A percentile compares a stretch with the other conserved stretches of the same genome.
phyloP scores from a whole-genome alignment of 1,140 invertebrate genomes.

The Drosophila neocordata region DNA sequence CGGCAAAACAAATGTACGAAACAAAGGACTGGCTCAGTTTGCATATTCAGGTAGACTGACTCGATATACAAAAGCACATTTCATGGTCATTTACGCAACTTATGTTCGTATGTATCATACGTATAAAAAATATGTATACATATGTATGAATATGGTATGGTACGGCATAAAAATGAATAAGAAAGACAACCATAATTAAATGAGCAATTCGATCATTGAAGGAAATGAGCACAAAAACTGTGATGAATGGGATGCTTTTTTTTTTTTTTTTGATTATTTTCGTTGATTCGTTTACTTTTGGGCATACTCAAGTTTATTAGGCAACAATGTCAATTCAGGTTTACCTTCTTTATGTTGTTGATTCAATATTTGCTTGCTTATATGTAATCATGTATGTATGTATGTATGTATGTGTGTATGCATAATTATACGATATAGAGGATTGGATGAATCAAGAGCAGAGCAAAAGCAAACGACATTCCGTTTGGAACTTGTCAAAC shows the following conservation, averaged over 20 bases:
- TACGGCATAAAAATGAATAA: slow-evolving; percentile 21
- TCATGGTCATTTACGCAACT: slow-evolving; percentile 69
- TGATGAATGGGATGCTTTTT: not conserved
- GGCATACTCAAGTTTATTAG: not conserved
- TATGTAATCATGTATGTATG: no score
- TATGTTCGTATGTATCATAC: slow-evolving; percentile 34
- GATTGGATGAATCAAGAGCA: not conserved
- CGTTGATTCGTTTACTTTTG: not conserved
- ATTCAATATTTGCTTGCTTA: no score
- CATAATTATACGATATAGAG: not conserved
- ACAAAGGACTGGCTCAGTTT: slow-evolving; percentile 18
- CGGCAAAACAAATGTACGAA: slow-evolving; percentile 70
- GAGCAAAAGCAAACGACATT: slow-evolving; percentile 1
- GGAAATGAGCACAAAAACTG: not conserved
- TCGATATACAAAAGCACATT: slow-evolving; percentile 52
- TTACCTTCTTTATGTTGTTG: not conserved
- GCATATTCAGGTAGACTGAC: slow-evolving; percentile 14
- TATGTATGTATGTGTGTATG: not conserved
- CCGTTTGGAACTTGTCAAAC: not conserved
- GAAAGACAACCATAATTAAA: not conserved
- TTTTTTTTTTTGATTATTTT: not conserved
- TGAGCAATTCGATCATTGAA: not conserved
- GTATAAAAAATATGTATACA: slow-evolving; percentile 6
- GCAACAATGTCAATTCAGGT: not conserved
- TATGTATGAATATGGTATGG: not conserved